phyloP scores from a whole-genome alignment of 2,113 vertebrate species.

The Trichechus manatus region DNA sequence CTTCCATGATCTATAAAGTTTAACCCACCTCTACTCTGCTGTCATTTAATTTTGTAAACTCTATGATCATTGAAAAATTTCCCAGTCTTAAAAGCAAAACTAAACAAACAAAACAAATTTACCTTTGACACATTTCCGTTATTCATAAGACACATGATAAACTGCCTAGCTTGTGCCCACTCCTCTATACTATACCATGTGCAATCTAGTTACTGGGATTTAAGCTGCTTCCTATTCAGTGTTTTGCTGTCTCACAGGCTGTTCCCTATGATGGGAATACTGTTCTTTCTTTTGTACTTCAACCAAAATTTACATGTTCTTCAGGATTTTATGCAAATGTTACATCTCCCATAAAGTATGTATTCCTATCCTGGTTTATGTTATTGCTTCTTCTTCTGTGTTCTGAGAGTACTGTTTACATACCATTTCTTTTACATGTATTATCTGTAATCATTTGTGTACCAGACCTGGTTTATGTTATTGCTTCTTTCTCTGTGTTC shows the following conservation, averaged over 20 bases:
- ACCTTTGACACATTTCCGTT: rapidly evolving
- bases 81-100: neutral
- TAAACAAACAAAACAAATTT: neutral
- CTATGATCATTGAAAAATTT: neutral
- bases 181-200: neutral
- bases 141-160: rapidly evolving
- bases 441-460: rapidly evolving
- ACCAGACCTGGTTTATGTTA: neutral
- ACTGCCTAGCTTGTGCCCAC: rapidly evolving
- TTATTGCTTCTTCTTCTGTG: neutral
- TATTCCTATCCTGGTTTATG: neutral
- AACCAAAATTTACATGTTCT: no score
- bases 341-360: rapidly evolving
- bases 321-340: neutral
- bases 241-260: no score
- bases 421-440: rapidly evolving
- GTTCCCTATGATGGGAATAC: neutral
- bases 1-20: neutral
- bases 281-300: rapidly evolving
- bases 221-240: rapidly evolving
- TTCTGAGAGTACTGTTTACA: neutral
- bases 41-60: neutral
- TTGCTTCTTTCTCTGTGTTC: neutral
- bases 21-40: no score
- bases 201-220: neutral